A percentile compares a stretch with the other conserved stretches of the same genome.
phyloP scores from a whole-genome alignment of 1,140 invertebrate genomes.

The Popillia japonica region DNA sequence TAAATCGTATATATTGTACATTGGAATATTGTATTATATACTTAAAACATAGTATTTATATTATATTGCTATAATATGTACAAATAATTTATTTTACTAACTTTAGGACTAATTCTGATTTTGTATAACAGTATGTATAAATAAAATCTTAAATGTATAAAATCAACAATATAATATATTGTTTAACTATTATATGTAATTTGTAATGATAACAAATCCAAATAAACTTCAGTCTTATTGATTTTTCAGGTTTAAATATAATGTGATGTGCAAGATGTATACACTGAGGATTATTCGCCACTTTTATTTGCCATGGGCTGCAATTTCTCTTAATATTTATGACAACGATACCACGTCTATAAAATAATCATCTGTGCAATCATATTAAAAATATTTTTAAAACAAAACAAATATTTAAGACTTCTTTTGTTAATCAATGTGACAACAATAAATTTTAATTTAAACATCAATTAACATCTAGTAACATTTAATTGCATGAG shows the following conservation, averaged over 20 bases:
- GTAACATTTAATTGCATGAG: conserved; percentile 8
- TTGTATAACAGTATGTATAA: conserved; percentile 17
- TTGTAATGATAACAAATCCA: conserved; percentile 19
- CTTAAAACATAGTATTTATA: conserved; percentile 2
- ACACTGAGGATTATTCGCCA: neutral
- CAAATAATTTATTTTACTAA: conserved; percentile 6
- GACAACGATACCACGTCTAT: no score
- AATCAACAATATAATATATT: conserved; percentile 24
- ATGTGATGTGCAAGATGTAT: neutral
- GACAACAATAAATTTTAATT: conserved; percentile 3
- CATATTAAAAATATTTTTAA: no score
- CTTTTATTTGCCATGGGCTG: no score
- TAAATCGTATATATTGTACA: neutral
- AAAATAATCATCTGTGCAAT: no score
- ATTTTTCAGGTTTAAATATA: neutral
- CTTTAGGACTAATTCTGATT: neutral
- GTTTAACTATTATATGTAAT: conserved; percentile 24
- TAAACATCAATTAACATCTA: conserved; percentile 3
- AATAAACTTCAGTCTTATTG: conserved; percentile 21
- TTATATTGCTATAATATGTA: conserved; percentile 1
- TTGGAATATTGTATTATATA: conserved; percentile 10
- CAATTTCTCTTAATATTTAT: no score
- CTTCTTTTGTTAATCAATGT: conserved; percentile 21
- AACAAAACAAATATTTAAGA: no score
- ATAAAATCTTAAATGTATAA: conserved; percentile 29